Base-by-base conservation (phyloP, 2,888 invertebrate species). In the Hirtodrosophila alboralis region DNA sequence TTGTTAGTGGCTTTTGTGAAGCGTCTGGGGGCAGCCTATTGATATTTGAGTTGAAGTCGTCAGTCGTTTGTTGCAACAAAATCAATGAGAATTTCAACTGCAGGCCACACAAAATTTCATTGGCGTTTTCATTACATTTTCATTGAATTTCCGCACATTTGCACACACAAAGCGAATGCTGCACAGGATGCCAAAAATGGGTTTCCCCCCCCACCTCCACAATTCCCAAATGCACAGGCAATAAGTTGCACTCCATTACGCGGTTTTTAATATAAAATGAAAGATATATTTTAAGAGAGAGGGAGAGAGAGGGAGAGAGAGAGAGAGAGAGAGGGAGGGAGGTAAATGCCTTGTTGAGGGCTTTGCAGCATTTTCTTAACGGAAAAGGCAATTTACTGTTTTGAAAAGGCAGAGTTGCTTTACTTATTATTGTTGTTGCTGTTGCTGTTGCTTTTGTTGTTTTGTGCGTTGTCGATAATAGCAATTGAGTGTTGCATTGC, bases 401-500 rank as follows among this genome's bases (percentile, higher is more conserved):
- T 62, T 60, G 37, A 38, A 75, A 71, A 61, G 57, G 66, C 72
- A 51, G n/a, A n/a, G 53, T 56, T 36, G 33, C 37, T 37, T 40
- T 3, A 28, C 12, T 31, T 30, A 47, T 31, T 40, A 53, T 18
- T 44, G 41, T 47, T 54, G 40, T 54, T 49, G 43, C 43, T 41
- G n/a, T n/a, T n/a, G 14, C 27, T 30, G 56, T 31, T 40, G 59
- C 23, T 44, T 37, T 47, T 54, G 40, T 54, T 49, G 43, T 47
- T 41, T 41, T 41, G 38, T 68, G 74, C 64, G 67, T 62, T 67
- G 14, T 62, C 86, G 84, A 86, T 81, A 81, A 81, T 81, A 69
- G 75, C 72, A 86, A 81, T 84, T 78, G 85, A 77, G 85, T 79
- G 66, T 84, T 81, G 81, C 84, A 86, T 84, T 75, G 68, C 84